Base-by-base conservation (phyloP, 1,140 invertebrate genomes). In the Orchestia grillus region DNA sequence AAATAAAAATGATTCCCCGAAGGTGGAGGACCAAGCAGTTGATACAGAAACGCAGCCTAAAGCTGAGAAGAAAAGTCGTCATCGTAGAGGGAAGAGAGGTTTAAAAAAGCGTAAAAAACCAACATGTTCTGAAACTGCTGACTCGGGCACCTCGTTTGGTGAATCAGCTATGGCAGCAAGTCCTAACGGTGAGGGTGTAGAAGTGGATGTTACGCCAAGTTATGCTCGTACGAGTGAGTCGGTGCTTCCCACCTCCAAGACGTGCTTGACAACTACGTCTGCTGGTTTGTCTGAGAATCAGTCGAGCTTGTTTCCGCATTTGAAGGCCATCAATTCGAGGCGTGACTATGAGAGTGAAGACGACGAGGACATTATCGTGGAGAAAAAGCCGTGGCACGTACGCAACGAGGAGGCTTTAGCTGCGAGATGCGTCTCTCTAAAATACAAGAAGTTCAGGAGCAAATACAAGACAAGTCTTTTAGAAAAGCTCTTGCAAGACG, bases 401-500 rank as follows among this genome's bases (percentile, higher is more conserved):
- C 43, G 44, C 19, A 47, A 44, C 92, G 92, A 94, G 44, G 44
- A 45, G 43, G 44, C 44, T 94, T 45, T 94, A 16, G 92, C 92
- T 45, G 41, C 92, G 43, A 15, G 92, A 15, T 94, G 92, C 92
- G 40, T 94, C 40, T 94, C 44, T 45, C 92, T 47, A 16, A 94
- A 94, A 44, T 45, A 45, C 92, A 94, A 45, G 40, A 44, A 47
- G 44, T 94, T 94, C 44, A 44, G 92, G 19, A 94, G 44, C 19
- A 94, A 94, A 94, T 94, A 94, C 36, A 94, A 44, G 44, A 47
- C 44, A 19, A 94, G 92, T 40, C 44, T 94, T 6, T n/a, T 94
- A n/a, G 92, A 94, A n/a, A 94, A 94, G 44, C 44, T 94, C 40
- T 45, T 94, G 44, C 41, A 44, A 19, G 92, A 94, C 44, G 92